phyloP scores from a whole-genome alignment of 2,888 invertebrate species.

The Phlogophora meticulosa region DNA sequence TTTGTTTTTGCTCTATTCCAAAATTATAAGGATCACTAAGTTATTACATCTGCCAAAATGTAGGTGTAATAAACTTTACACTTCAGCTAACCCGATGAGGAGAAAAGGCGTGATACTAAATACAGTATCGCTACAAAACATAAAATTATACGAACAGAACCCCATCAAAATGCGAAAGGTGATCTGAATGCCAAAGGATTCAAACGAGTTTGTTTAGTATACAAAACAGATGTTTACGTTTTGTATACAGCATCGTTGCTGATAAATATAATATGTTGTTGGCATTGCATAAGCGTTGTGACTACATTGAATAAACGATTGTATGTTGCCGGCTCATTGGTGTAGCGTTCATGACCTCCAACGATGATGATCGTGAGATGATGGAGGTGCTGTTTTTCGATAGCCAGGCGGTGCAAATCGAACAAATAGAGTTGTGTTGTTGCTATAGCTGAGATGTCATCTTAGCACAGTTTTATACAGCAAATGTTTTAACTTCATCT shows the following conservation, averaged over 20 bases:
- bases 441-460: too few relatives aligned
- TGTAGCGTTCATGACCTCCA: conserved; percentile 9
- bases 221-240: conserved; percentile 49
- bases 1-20: too few relatives aligned
- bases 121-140: conserved; percentile 19
- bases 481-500: too few relatives aligned
- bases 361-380: background rate
- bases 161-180: conserved; percentile 44
- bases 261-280: conserved; percentile 42
- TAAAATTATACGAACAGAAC: conserved; percentile 17
- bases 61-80: background rate
- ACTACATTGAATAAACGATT: conserved; percentile 32
- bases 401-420: background rate
- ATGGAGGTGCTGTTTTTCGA: background rate
- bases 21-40: background rate
- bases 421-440: too few relatives aligned
- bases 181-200: conserved; percentile 43
- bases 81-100: background rate
- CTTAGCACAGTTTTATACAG: too few relatives aligned
- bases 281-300: conserved; percentile 37
- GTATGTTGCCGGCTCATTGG: conserved; percentile 12
- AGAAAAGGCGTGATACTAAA: background rate
- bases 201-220: conserved; percentile 53
- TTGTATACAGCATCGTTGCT: conserved; percentile 32
- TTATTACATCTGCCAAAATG: background rate